Evolutionary conservation across 2,888 invertebrate species (phyloP), one percentile per base, ranked within the genome.

Genomic region (Amphipoea lucens): DNA sequence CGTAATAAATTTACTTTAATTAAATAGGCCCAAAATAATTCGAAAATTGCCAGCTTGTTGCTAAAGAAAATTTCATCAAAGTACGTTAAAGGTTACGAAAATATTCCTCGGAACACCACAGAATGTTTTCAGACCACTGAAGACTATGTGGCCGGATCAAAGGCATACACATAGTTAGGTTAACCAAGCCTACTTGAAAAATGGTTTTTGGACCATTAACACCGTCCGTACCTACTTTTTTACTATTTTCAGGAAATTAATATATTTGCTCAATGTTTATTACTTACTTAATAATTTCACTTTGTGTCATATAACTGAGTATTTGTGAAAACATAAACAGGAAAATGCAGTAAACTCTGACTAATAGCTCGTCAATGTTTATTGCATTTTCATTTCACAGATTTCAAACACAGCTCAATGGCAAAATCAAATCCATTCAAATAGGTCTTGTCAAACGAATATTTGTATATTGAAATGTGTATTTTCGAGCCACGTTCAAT

Each of bases 61-160:
- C 12, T 29, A 29, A 20, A 14, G 42, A 42, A 29, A 60, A 42
- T 60, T 60, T 6, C 71, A 67, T 48, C 36, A 48, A 48, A 68
- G n/a, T 48, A 68, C 4, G 42, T 20, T 42, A n/a, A 68, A 48
- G 23, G 68, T 68, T 68, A 63, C 23, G 14, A 63, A 42, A 62
- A 67, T 42, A 29, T 75, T 75, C 12, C 9, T 74, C 3, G 6
- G n/a, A 36, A 65, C 7, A 29, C 36, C 17, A 51, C 70, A 45
- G 36, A 70, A 80, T 70, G 48, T 63, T 73, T 69, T 14, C 36
- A 51, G 29, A 40, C n/a, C 42, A 62, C 40, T 62, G 23, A 42
- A 54, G 2, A 62, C 23, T 9, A 9, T 20, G 72, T 74, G 40
- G 51, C 51, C 9, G 40, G 78, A 60, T 45, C 40, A 29, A 65